Base-by-base conservation (phyloP, 2,888 invertebrate species). In the Eupithecia dodoneata region DNA sequence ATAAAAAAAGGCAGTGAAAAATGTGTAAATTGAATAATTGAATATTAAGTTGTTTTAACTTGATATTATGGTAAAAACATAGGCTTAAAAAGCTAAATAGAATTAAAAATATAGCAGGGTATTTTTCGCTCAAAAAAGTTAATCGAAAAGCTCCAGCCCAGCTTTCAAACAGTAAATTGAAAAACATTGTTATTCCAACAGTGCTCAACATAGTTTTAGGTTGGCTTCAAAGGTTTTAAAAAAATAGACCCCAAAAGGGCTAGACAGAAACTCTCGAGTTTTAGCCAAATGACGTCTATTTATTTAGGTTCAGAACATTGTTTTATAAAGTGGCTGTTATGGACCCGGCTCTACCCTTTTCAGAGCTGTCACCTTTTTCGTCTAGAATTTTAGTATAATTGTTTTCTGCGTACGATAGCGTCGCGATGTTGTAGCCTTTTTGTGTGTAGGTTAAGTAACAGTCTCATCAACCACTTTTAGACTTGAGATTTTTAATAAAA, bases 131-230 rank as follows among this genome's bases (percentile, higher is more conserved):
- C 55, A 18, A 59, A 59, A 47, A 30, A 12, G 18, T 63, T 30
- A 30, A 30, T 63, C 12, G 12, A 63, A 63, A 30, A 10, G 12
- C 10, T 63, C 30, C 12, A 63, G 6, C 55, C n/a, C 63, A 30
- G 63, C 63, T 30, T 59, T 9, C 18, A 63, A 30, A 63, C 4
- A 30, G 63, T 63, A 30, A 59, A 63, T 63, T 63, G 63, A 63
- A 63, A 63, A 63, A 63, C 30, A 63, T 30, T 63, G 63, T 63
- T 63, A 30, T 30, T 30, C 63, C 63, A 18, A 63, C 30, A 63
- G 7, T 3, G 18, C 63, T 30, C 30, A 30, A 30, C 63, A 30
- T 63, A 63, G 63, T 10, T 63, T 63, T 63, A 30, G 63, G 30
- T 63, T 10, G 63, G 63, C 4, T 63, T 10, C 3, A 18, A 59